Conservation (phyloP, 1,140 invertebrate genomes). For the Drosophila ercepeae region DNA sequence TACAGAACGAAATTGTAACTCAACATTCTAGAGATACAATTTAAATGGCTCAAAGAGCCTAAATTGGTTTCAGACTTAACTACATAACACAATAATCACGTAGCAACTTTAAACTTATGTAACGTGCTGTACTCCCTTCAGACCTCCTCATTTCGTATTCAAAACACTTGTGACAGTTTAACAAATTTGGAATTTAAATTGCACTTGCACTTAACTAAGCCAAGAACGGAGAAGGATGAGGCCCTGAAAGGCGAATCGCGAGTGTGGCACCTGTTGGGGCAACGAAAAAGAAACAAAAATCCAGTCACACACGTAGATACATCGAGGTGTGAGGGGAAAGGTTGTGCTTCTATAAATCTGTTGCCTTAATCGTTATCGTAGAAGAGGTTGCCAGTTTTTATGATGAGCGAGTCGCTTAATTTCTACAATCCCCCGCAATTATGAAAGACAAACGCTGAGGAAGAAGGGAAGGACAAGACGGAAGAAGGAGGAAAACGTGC, state of each 20-base stretch:
- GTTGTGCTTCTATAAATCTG: slow-evolving; percentile 47
- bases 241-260: neutral
- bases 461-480: slow-evolving; percentile 6
- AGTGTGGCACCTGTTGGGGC: slow-evolving; percentile 58
- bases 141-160: slow-evolving; percentile 73
- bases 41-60: too few species aligned
- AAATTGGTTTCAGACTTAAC: too few species aligned
- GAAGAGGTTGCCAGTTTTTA: slow-evolving; percentile 43
- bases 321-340: neutral
- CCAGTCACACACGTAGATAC: slow-evolving; percentile 13
- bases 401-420: slow-evolving; percentile 66
- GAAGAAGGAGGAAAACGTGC: slow-evolving; percentile 31
- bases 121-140: slow-evolving; percentile 4
- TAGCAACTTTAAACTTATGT: neutral
- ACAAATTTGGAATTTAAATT: slow-evolving; percentile 80
- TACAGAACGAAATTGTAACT: slow-evolving; percentile 15
- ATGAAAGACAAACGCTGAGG: slow-evolving; percentile 45
- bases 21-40: neutral
- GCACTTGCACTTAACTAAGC: slow-evolving; percentile 67
- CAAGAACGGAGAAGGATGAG: neutral
- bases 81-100: too few species aligned
- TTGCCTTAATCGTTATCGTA: slow-evolving; percentile 63
- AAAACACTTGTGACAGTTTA: slow-evolving; percentile 77
- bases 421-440: slow-evolving; percentile 72
- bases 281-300: neutral